Percentiles rank a stretch among this genome's conserved stretches.
phyloP scores from a whole-genome alignment of 2,797 vertebrate genomes.

The Ctenochaetus hawaiiensis region DNA sequence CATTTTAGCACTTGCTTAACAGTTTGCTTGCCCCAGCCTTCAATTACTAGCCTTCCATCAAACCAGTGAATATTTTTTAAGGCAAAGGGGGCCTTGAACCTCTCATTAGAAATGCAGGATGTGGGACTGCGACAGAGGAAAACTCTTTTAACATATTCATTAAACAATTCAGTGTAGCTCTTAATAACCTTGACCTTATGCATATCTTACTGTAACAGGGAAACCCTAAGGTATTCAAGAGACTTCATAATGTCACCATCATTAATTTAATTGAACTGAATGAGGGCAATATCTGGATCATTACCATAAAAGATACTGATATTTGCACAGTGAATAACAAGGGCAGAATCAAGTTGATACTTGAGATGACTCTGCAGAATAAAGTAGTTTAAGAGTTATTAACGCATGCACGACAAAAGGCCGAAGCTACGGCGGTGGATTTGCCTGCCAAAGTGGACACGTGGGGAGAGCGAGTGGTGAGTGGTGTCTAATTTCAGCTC shows the following conservation, averaged over 20 bases:
- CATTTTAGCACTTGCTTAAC: constrained; percentile 82
- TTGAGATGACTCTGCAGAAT: constrained; percentile 38
- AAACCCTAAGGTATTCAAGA: constrained; percentile 57
- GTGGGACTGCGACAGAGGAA: constrained; percentile 30
- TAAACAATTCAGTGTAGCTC: constrained; percentile 50
- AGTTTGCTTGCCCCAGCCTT: constrained; percentile 74
- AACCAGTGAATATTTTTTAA: constrained; percentile 37
- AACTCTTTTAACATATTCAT: constrained; percentile 64
- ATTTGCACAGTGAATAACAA: constrained; percentile 58
- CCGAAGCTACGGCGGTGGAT: constrained; percentile 7
- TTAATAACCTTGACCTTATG: constrained; percentile 75
- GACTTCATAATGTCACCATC: constrained; percentile 60
- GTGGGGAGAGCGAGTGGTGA: constrained; percentile 47
- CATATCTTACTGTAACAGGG: constrained; percentile 46
- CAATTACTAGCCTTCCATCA: constrained; percentile 77
- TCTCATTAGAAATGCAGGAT: constrained; percentile 53
- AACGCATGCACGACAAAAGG: not conserved
- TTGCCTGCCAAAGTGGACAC: constrained; percentile 33
- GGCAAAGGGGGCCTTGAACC: constrained; percentile 46
- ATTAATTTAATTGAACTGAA: constrained; percentile 60
- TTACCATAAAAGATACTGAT: constrained; percentile 59
- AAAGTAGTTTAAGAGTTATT: constrained; percentile 15
- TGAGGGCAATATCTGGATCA: constrained; percentile 45
- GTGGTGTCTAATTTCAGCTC: constrained; percentile 71
- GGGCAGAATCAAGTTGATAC: constrained; percentile 22